Percentiles rank a stretch among this genome's conserved stretches.
Evolutionary conservation across 2,888 invertebrate species (phyloP).

Genomic region (Calameuta pallipes): DNA sequence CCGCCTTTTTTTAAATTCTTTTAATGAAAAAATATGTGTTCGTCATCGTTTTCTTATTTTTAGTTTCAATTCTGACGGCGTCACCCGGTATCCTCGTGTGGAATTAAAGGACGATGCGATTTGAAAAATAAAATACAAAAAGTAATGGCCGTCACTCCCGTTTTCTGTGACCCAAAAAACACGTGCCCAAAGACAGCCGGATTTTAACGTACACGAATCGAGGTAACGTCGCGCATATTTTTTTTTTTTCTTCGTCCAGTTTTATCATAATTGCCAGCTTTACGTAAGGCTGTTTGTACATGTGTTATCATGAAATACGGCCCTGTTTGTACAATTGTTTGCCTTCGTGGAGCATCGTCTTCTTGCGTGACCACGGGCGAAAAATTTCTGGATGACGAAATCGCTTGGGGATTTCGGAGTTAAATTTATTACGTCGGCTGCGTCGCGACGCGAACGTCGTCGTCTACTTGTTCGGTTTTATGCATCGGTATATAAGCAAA

Average conservation of each 20-base stretch:
- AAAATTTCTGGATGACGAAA: constrained; percentile 39
- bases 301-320: constrained; percentile 65
- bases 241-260: constrained; percentile 47
- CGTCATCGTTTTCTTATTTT: not conserved
- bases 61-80: not conserved
- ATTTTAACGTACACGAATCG: constrained; percentile 37
- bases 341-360: constrained; percentile 43
- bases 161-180: constrained; percentile 10
- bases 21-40: not conserved
- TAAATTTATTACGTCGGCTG: constrained; percentile 34
- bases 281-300: constrained; percentile 65
- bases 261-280: constrained; percentile 63
- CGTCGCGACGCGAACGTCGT: constrained; percentile 4
- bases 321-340: constrained; percentile 65
- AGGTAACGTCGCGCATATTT: constrained; percentile 35
- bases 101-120: constrained; percentile 26
- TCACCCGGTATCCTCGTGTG: constrained; percentile 8
- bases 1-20: not conserved
- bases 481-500: constrained; percentile 6
- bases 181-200: constrained; percentile 14
- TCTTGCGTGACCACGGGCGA: constrained; percentile 57
- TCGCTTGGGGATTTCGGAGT: constrained; percentile 36
- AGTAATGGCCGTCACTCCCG: not conserved
- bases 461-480: constrained; percentile 14
- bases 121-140: constrained; percentile 1